A percentile compares a stretch with the other conserved stretches of the same genome.
phyloP scores from a whole-genome alignment of 2,797 vertebrate species.

The Anguilla pacifica region DNA sequence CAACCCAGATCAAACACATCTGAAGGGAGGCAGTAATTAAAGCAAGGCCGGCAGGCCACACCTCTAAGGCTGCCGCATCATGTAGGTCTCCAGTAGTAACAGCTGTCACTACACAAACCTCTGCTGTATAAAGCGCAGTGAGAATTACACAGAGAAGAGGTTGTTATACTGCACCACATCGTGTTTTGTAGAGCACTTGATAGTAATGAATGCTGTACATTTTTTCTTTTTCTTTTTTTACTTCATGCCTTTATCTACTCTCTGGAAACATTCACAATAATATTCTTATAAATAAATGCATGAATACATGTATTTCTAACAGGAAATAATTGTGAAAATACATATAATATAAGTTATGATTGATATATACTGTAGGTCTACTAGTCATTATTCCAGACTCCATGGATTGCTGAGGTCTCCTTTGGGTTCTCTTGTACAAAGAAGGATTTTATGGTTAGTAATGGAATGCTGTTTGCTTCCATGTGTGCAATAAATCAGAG shows the following conservation, averaged over 20 bases:
- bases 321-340: not conserved
- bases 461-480: conserved; percentile 16
- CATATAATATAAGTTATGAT: not conserved
- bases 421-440: not conserved
- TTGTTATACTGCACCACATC: not conserved
- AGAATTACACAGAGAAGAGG: not conserved
- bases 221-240: not conserved
- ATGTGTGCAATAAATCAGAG: conserved; percentile 5
- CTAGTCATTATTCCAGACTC: not conserved
- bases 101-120: conserved; percentile 13
- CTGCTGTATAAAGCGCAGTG: conserved; percentile 6
- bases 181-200: not conserved
- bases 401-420: not conserved
- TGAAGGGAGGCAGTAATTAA: conserved; percentile 80
- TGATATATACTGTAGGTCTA: not conserved
- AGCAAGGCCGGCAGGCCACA: conserved; percentile 69
- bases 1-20: conserved; percentile 80
- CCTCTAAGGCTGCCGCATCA: conserved; percentile 28
- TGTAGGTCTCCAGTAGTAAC: conserved; percentile 16
- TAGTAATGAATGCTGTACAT: not conserved
- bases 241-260: not conserved
- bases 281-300: not conserved
- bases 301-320: not conserved
- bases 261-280: not conserved
- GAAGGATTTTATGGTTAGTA: conserved; percentile 13